Percentiles rank a stretch among this genome's conserved stretches.
These are phyloP conservation scores for Tachypleus tridentatus DNA, from an alignment of 1,140 invertebrate genomes.

Conservation along the genomic window DNA sequence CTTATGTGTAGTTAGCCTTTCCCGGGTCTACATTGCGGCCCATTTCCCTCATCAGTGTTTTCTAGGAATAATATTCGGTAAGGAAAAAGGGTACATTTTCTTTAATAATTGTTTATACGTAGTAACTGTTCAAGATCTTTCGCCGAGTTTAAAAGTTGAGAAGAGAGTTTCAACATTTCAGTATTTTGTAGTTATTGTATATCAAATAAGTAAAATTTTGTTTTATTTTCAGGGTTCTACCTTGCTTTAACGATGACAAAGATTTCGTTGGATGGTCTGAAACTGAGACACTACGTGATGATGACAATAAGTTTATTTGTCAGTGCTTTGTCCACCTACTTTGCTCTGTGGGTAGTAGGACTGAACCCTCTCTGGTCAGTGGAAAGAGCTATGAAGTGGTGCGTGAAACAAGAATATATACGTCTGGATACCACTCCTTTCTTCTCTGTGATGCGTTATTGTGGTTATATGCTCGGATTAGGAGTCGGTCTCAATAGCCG, in stretches of 20 bases:
- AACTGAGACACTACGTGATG: constrained; percentile 23
- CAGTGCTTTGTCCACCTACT: constrained; percentile 30
- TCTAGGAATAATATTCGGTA: constrained; percentile 43
- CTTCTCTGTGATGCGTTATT: constrained; percentile 40
- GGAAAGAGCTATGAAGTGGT: constrained; percentile 46
- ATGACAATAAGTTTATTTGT: constrained; percentile 22
- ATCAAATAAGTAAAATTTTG: not conserved
- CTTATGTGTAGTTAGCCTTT: constrained; percentile 41
- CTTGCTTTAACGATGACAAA: constrained; percentile 27
- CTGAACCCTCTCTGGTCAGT: constrained; percentile 45
- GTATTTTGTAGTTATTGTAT: no score
- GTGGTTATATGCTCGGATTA: constrained; percentile 35
- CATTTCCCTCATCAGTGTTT: constrained; percentile 54
- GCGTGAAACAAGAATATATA: constrained; percentile 40
- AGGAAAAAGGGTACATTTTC: constrained; percentile 15
- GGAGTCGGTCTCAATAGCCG: constrained; percentile 30
- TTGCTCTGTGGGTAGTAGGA: constrained; percentile 28
- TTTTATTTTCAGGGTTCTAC: constrained; percentile 27
- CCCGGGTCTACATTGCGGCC: constrained; percentile 45
- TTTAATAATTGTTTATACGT: no score
- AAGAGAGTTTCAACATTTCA: no score
- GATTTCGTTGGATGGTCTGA: constrained; percentile 22
- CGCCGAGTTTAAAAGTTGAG: no score
- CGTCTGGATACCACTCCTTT: constrained; percentile 46
- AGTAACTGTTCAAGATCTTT: no score